Evolutionary conservation across 1,140 invertebrate species (phyloP).

Genomic region (Saccostrea cuccullata): DNA sequence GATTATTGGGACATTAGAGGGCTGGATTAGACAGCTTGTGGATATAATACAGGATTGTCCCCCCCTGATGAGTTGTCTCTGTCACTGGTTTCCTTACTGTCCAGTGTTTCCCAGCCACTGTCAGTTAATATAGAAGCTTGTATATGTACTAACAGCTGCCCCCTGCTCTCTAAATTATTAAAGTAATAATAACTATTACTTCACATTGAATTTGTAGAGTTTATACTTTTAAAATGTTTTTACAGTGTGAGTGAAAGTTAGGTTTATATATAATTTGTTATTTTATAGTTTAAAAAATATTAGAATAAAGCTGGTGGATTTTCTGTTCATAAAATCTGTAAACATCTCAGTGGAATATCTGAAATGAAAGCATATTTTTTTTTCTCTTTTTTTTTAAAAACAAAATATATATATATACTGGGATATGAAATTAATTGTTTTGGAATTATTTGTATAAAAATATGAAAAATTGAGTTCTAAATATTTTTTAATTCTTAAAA

Average conservation of each 20-base stretch:
- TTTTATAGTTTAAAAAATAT: neutral
- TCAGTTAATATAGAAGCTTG: neutral
- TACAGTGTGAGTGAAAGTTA: neutral
- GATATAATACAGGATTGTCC: constrained; percentile 1
- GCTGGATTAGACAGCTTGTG: constrained; percentile 1
- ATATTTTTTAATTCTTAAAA: too few species aligned
- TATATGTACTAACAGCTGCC: neutral
- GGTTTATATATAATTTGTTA: neutral
- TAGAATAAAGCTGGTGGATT: neutral
- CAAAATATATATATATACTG: neutral
- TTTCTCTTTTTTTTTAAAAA: neutral
- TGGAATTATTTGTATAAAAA: too few species aligned
- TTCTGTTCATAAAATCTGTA: neutral
- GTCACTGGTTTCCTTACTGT: neutral
- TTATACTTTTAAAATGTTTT: neutral
- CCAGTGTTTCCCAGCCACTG: neutral
- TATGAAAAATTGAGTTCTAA: too few species aligned
- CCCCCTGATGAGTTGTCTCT: neutral
- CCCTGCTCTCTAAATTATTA: neutral
- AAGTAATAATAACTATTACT: neutral
- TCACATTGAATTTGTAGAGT: neutral
- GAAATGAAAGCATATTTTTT: neutral
- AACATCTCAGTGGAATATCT: neutral
- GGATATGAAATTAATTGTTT: neutral
- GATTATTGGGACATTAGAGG: constrained; percentile 14